A percentile compares a stretch with the other conserved stretches of the same genome.
Conservation (phyloP, 2,113 vertebrate species). For the Columbina picui region DNA sequence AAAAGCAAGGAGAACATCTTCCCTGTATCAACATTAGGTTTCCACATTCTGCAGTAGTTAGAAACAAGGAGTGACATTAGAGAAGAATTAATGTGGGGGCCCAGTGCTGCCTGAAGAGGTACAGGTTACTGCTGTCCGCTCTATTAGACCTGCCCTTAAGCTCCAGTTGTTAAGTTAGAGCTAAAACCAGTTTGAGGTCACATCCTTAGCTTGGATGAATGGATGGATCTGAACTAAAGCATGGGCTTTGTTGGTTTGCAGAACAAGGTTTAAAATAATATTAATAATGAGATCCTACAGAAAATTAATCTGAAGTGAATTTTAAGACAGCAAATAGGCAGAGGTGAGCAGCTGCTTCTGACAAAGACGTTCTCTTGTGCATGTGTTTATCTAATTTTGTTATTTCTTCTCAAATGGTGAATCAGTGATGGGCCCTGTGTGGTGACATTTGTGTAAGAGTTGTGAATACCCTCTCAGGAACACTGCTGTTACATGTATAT, state of each 20-base stretch:
- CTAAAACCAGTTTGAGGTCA: background rate
- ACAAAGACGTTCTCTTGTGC: background rate
- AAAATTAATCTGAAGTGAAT: background rate
- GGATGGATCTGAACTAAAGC: background rate
- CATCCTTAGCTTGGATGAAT: background rate
- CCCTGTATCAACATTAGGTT: background rate
- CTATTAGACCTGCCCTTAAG: background rate
- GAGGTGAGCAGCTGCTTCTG: background rate
- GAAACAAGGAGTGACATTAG: background rate
- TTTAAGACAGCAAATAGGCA: background rate
- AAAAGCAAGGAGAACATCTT: background rate
- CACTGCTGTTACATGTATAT: rapidly evolving
- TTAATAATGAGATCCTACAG: background rate
- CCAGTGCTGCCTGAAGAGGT: background rate
- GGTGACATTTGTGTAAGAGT: background rate
- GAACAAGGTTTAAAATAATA: background rate
- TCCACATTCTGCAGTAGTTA: background rate
- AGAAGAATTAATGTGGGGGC: background rate
- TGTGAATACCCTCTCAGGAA: background rate
- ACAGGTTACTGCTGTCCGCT: background rate
- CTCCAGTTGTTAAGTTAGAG: background rate
- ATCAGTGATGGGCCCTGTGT: background rate
- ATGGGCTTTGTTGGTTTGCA: background rate
- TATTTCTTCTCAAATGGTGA: background rate
- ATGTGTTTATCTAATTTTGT: rapidly evolving